A percentile compares a stretch with the other conserved stretches of the same genome.
Evolutionary conservation across 2,797 vertebrate species (phyloP).

Genomic region (Coregonus ussuriensis): DNA sequence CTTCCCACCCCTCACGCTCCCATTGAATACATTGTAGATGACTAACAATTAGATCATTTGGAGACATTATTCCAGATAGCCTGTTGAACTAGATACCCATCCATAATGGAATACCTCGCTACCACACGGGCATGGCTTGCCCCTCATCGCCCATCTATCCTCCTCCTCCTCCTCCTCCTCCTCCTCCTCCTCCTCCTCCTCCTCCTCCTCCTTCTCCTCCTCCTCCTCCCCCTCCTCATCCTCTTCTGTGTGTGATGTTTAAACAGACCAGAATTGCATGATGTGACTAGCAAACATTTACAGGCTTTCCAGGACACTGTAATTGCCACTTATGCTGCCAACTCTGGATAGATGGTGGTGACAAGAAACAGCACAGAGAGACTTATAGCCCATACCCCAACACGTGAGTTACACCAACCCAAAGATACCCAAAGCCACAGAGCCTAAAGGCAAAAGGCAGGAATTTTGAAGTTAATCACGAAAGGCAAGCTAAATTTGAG

Average conservation of each 20-base stretch:
- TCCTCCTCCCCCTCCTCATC: not conserved
- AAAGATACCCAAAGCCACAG: slow-evolving; percentile 42
- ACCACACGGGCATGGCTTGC: not conserved
- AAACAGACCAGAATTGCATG: slow-evolving; percentile 10
- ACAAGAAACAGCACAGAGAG: slow-evolving; percentile 33
- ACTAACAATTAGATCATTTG: too few species aligned
- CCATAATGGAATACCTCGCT: not conserved
- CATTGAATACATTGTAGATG: too few species aligned
- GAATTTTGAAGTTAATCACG: slow-evolving; percentile 45
- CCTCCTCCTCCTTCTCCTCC: too few species aligned
- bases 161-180: too few species aligned
- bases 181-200: too few species aligned
- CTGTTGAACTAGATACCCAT: not conserved
- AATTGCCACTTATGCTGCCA: slow-evolving; percentile 8
- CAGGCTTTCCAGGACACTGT: slow-evolving; percentile 8
- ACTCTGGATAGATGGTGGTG: slow-evolving; percentile 7
- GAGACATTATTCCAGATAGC: too few species aligned
- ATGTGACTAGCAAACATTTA: slow-evolving; percentile 12
- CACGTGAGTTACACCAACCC: too few species aligned
- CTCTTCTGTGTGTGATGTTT: slow-evolving; percentile 2
- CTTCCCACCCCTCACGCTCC: too few species aligned
- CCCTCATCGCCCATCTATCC: slow-evolving; percentile 41
- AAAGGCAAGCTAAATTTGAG: slow-evolving; percentile 25
- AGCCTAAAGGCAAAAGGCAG: slow-evolving; percentile 46
- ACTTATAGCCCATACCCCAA: too few species aligned